Conservation (phyloP, 2,113 vertebrate genomes). For the Prunella himalayana region DNA sequence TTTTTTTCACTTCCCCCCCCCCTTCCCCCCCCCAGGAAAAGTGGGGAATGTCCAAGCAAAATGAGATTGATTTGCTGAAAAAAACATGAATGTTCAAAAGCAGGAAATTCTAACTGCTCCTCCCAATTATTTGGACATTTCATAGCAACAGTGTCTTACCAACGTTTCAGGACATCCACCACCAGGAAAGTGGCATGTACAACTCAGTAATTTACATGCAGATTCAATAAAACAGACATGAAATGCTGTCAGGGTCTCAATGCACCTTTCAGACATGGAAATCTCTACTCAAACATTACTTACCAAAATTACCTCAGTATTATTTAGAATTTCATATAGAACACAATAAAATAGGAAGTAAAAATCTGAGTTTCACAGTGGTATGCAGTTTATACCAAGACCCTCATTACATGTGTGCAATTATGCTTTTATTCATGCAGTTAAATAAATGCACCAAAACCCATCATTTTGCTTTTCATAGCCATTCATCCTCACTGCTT, state of each 20-base stretch:
- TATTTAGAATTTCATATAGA: neutral
- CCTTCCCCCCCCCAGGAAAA: neutral
- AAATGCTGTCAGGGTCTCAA: neutral
- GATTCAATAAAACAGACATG: neutral
- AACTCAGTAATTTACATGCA: neutral
- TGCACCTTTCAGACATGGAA: neutral
- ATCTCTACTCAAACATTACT: neutral
- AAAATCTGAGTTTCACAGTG: neutral
- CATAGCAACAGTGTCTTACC: neutral
- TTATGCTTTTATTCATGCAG: neutral
- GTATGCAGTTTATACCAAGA: neutral
- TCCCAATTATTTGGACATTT: neutral
- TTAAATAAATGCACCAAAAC: neutral
- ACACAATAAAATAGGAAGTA: neutral
- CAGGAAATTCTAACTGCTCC: neutral
- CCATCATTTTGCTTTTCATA: neutral
- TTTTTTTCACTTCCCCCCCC: too few species aligned
- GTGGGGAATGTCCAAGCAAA: neutral
- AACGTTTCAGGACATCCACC: neutral
- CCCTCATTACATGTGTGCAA: neutral
- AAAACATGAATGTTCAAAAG: neutral
- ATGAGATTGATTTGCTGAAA: neutral
- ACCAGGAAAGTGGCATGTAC: neutral
- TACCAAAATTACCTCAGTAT: neutral
- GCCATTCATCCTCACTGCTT: neutral